Evolutionary conservation across 2,113 vertebrate species (phyloP).

Genomic region (Leiothrix lutea): DNA sequence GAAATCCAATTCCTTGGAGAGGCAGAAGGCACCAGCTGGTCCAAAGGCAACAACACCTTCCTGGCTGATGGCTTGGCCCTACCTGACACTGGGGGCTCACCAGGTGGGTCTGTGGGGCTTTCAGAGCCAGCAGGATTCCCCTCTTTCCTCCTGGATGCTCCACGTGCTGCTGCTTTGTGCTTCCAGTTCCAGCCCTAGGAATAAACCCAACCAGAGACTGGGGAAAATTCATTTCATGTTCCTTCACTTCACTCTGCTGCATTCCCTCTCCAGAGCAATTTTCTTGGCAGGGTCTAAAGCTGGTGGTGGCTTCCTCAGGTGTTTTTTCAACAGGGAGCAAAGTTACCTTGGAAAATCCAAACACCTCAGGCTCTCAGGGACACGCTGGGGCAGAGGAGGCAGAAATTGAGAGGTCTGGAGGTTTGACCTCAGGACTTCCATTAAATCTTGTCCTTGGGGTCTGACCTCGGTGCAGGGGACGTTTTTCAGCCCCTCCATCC

Average conservation of each 20-base stretch:
- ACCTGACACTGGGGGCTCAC: rapidly evolving
- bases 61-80: background rate
- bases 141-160: background rate
- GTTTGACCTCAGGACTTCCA: background rate
- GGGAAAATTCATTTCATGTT: background rate
- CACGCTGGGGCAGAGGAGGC: background rate
- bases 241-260: background rate
- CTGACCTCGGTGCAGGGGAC: background rate
- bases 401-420: background rate
- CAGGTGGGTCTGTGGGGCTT: background rate
- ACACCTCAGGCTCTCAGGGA: background rate
- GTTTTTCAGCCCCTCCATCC: background rate
- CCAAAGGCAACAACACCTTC: rapidly evolving
- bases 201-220: background rate
- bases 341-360: background rate
- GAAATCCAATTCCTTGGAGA: background rate
- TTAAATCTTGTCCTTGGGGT: background rate
- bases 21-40: background rate
- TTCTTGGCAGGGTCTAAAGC: rapidly evolving
- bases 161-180: background rate
- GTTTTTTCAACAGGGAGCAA: background rate
- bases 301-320: background rate
- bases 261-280: background rate
- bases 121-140: background rate
- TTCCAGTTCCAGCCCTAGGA: background rate